Evolutionary conservation across 1,140 invertebrate genomes (phyloP), one percentile per base, ranked within the genome.

Genomic region (Orchesella cincta): DNA sequence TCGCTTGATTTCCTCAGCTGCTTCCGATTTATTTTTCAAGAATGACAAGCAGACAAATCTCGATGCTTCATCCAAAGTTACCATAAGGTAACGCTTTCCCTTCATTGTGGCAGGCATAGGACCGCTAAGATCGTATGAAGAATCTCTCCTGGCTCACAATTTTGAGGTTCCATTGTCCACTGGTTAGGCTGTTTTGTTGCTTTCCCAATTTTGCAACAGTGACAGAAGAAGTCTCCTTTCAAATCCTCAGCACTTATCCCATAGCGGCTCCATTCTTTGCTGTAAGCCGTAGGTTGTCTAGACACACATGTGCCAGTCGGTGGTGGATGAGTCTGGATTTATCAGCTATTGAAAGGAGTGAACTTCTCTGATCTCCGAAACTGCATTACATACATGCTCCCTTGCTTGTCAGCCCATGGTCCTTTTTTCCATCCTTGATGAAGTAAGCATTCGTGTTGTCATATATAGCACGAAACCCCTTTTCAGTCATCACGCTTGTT

Each of bases 61-160:
- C 51, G 84, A 83, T 57, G 67, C 83, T 71, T 86, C 84, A 79
- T 87, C 85, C 62, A 84, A 83, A 31, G 86, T 83, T 0, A 80
- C 83, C 16, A 87, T 34, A 76, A 86, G 80, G 72, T 86, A 87
- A 8, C 76, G 78, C 28, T 82, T 80, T 8, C 82, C 82, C 73
- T 83, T 83, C 54, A 80, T 46, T 18, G 86, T 85, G 2, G 81
- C 81, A 12, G 74, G 73, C 23, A 86, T 84, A 31, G 84, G 83
- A 26, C 85, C 85, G 75, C 81, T 82, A 0, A 86, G 33, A 75
- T 86, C 85, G 23, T 72, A 75, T 84, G 84, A 20, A 85, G 76
- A 26, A 83, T 36, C 52, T 84, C 78, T 62, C 82, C 79, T 28
- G 81, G 57, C 67, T 82, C 70, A 23, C 28, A 33, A 1, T 67